Percentiles rank a stretch among this genome's conserved stretches.
phyloP scores from a whole-genome alignment of 2,888 invertebrate species.

The Palloptera scutellata region DNA sequence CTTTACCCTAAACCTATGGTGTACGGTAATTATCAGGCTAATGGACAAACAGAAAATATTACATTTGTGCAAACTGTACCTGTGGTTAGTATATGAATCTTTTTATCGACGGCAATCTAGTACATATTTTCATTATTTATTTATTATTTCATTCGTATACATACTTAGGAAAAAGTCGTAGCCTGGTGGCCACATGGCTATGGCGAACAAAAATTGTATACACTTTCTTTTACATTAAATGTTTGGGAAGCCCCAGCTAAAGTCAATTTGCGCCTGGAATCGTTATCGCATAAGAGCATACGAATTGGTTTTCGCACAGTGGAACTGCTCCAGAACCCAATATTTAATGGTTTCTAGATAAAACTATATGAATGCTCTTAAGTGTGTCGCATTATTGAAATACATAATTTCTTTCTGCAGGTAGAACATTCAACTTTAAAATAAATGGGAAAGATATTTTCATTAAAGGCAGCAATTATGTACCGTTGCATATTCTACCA shows the following conservation, averaged over 20 bases:
- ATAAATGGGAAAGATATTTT: conserved; percentile 88
- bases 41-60: conserved; percentile 52
- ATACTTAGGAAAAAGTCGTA: conserved; percentile 65
- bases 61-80: conserved; percentile 55
- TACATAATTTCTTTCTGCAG: conserved; percentile 1
- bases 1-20: conserved; percentile 49
- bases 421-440: conserved; percentile 82
- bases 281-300: conserved; percentile 66
- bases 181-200: conserved; percentile 97
- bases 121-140: background rate
- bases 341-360: conserved; percentile 22
- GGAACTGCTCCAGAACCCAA: conserved; percentile 76
- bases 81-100: conserved; percentile 46
- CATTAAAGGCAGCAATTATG: conserved; percentile 94
- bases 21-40: conserved; percentile 44
- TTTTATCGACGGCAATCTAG: background rate
- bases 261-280: conserved; percentile 49
- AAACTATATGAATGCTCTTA: background rate
- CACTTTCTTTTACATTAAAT: conserved; percentile 67
- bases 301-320: conserved; percentile 87
- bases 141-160: conserved; percentile 7
- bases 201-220: conserved; percentile 81
- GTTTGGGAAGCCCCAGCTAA: conserved; percentile 53
- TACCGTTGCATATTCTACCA: conserved; percentile 85
- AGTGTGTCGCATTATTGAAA: background rate